These are phyloP conservation scores for Colius striatus DNA, from an alignment of 2,113 vertebrate genomes.

Conservation along the genomic window DNA sequence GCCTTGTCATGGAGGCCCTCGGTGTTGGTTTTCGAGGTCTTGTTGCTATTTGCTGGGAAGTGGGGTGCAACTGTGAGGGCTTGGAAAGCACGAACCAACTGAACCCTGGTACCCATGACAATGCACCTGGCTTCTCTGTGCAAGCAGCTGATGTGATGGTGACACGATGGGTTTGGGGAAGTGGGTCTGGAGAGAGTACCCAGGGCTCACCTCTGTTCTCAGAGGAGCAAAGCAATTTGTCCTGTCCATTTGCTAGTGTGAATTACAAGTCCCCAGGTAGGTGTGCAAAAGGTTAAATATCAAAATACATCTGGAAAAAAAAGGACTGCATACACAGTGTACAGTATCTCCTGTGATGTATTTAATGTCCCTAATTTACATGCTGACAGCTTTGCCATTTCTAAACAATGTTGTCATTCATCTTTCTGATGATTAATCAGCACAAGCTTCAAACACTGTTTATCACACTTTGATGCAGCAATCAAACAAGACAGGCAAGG, in stretches of 20 bases:
- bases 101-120: background rate
- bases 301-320: background rate
- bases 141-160: background rate
- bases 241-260: background rate
- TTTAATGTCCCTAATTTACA: constrained; percentile 23
- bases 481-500: constrained; percentile 23
- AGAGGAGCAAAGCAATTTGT: background rate
- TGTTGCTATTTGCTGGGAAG: background rate
- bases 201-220: background rate
- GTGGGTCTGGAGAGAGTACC: background rate
- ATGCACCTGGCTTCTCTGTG: background rate
- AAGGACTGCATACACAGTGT: background rate
- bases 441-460: constrained; percentile 62
- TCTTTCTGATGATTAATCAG: constrained; percentile 56
- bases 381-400: constrained; percentile 31
- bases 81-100: background rate
- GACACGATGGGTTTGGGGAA: background rate
- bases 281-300: background rate
- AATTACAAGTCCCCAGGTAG: background rate
- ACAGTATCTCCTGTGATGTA: background rate
- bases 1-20: background rate
- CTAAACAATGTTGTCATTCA: constrained; percentile 59
- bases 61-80: fast-evolving
- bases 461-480: constrained; percentile 34
- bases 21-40: background rate